Evolutionary conservation across 2,113 vertebrate genomes (phyloP).

Genomic region (Solea solea): DNA sequence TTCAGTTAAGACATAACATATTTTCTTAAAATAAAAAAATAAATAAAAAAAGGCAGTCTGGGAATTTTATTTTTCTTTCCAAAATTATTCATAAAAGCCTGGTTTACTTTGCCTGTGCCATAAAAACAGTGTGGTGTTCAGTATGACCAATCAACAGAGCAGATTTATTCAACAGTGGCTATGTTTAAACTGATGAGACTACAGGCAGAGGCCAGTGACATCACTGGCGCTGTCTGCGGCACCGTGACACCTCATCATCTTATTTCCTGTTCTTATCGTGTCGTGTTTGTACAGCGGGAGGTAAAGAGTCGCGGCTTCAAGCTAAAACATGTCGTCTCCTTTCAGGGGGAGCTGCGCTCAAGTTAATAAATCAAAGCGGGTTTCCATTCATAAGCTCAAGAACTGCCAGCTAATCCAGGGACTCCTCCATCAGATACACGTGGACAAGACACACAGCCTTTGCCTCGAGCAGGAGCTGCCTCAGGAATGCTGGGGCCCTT

Average conservation of each 20-base stretch:
- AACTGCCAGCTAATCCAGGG: conserved; percentile 24
- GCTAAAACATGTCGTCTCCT: background rate
- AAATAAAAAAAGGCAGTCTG: conserved; percentile 2
- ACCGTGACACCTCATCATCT: background rate
- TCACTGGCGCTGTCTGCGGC: background rate
- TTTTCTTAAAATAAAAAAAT: background rate
- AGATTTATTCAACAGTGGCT: background rate
- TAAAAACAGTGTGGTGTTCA: conserved; percentile 27
- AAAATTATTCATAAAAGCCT: conserved; percentile 25
- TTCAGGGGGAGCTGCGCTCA: conserved; percentile 2
- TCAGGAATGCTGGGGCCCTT: conserved; percentile 41
- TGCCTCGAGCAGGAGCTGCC: conserved; percentile 28
- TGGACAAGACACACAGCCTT: conserved; percentile 17
- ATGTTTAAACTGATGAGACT: conserved; percentile 31
- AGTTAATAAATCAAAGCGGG: conserved; percentile 25
- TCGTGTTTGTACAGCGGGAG: background rate
- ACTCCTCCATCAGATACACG: conserved; percentile 36
- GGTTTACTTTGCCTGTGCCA: conserved; percentile 13
- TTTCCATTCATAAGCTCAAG: conserved; percentile 17
- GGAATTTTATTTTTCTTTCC: conserved; percentile 35
- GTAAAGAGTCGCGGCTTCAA: background rate
- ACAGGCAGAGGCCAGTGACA: conserved; percentile 20
- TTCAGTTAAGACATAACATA: conserved; percentile 4
- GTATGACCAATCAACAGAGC: conserved; percentile 1
- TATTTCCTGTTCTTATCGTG: conserved; percentile 12